phyloP scores from a whole-genome alignment of 2,797 vertebrate species.

The Pipistrellus kuhlii region DNA sequence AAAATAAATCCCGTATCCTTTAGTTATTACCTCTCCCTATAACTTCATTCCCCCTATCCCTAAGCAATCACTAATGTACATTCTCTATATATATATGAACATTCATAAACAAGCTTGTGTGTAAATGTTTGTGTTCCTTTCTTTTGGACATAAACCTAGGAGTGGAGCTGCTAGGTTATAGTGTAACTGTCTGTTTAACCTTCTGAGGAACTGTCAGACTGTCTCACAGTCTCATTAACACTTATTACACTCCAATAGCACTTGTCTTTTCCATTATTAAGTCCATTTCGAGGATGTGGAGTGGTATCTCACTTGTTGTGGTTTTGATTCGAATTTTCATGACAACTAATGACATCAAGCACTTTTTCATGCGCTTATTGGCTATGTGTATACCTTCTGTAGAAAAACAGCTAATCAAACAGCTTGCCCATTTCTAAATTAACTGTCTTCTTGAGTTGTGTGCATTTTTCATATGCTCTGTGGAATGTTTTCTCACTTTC shows the following conservation, averaged over 20 bases:
- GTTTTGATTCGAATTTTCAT: slow-evolving; percentile 20
- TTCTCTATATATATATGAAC: background rate
- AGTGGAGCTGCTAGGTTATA: background rate
- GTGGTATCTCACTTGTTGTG: background rate
- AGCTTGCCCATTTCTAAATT: background rate
- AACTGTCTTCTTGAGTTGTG: background rate
- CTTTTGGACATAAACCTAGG: background rate
- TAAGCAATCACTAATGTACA: background rate
- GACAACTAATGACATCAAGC: background rate
- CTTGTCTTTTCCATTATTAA: background rate
- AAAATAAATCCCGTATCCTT: slow-evolving; percentile 7
- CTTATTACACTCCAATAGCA: background rate
- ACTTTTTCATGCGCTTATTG: background rate
- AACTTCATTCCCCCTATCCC: background rate
- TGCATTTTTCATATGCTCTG: background rate
- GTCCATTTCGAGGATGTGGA: background rate
- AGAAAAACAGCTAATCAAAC: background rate
- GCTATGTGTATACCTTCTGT: background rate
- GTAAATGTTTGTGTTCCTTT: background rate
- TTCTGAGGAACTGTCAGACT: background rate
- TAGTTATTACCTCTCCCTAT: background rate
- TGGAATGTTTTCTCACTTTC: background rate
- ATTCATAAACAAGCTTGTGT: background rate
- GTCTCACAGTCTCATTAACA: background rate
- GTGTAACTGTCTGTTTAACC: background rate